Evolutionary conservation across 2,797 vertebrate genomes (phyloP), one percentile per base, ranked within the genome.

Genomic region (Hydrocynus forskahlii): DNA sequence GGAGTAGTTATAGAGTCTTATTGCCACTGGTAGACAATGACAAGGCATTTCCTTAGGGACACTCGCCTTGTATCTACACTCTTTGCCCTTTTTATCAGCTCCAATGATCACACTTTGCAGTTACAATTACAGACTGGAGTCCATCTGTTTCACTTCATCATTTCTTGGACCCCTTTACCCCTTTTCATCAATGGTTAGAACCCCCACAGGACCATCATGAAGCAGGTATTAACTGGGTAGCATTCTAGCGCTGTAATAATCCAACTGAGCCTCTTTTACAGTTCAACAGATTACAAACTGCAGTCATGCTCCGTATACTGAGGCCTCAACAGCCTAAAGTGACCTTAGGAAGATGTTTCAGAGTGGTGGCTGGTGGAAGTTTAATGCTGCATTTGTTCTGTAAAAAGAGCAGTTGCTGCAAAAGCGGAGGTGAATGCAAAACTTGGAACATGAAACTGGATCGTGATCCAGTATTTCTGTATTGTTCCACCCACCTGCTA

Each of bases 401-500:
- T 83, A 57, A 86, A 86, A 86, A 82, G 68, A 13, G 38, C 62
- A 59, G 69, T 78, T 81, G 74, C 82, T 64, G 16, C 63, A 81
- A 85, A 84, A 88, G 81, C 40, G 73, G 80, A 50, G 76, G 87
- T 84, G 80, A 89, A 84, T 85, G 84, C 25, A 73, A 83, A 79
- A 45, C 82, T 87, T 87, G 86, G 86, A 89, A 88, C 85, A 73
- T 17, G 16, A 67, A 82, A 82, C 82, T 80, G 71, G 75, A 76
- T 86, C 70, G 83, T 69, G 75, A 88, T 84, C 72, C 48, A 59
- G 16, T 35, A 21, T 38, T 7, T 19, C 75, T 90, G 87, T 89
- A 82, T 79, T 85, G 86, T 89, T 88, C 88, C 87, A 21, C 89
- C 91, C 90, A 90, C 89, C 90, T 89, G 86, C 88, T 50, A 64